Percentiles rank a stretch among this genome's conserved stretches.
phyloP scores from a whole-genome alignment of 2,113 vertebrate genomes.

The Corythornis vintsioides region DNA sequence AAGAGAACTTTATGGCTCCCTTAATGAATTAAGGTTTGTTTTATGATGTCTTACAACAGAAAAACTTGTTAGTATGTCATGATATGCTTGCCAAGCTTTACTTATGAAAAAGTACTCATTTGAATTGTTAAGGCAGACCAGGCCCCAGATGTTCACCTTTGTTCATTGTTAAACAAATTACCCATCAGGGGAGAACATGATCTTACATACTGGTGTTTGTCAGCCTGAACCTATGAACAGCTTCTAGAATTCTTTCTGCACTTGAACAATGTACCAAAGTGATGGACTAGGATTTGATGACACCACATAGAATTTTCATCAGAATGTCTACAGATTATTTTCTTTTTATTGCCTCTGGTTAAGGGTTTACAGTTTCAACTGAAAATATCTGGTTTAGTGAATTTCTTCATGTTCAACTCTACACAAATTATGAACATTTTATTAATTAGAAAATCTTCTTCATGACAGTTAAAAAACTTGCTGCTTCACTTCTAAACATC shows the following conservation, averaged over 20 bases:
- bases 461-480: background rate
- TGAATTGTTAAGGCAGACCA: background rate
- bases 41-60: rapidly evolving
- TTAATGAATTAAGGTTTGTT: background rate
- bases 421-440: rapidly evolving
- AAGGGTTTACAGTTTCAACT: background rate
- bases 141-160: background rate
- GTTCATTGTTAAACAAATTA: background rate
- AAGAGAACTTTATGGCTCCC: background rate
- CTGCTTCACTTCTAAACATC: background rate
- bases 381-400: background rate
- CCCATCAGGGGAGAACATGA: background rate
- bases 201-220: background rate
- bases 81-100: background rate
- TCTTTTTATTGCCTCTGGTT: background rate
- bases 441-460: background rate
- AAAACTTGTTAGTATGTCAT: background rate
- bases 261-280: background rate
- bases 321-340: background rate
- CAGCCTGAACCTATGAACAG: background rate
- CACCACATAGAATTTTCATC: background rate
- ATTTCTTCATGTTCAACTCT: background rate
- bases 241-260: background rate
- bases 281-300: background rate
- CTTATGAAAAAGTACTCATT: background rate